Conservation (phyloP, 2,113 vertebrate genomes). For the Tenrec ecaudatus region DNA sequence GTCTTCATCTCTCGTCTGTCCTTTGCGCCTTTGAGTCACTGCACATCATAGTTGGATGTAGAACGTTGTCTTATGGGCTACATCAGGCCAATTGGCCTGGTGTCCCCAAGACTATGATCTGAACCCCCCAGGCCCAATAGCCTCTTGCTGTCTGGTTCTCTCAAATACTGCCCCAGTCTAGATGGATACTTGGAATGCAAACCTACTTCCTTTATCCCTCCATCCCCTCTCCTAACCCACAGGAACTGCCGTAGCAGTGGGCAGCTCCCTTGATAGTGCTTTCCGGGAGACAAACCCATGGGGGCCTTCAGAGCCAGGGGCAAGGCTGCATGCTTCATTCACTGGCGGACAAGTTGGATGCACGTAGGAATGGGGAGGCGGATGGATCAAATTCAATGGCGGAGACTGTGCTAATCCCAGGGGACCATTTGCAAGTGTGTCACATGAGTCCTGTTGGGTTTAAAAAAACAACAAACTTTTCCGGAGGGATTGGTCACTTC, state of each 20-base stretch:
- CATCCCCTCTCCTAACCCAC: background rate
- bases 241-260: background rate
- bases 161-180: background rate
- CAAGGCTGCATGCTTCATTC: conserved; percentile 22
- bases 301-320: background rate
- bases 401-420: conserved; percentile 48
- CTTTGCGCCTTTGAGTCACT: no score
- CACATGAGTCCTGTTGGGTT: conserved; percentile 29
- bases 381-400: conserved; percentile 59
- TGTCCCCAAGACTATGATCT: no score
- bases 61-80: no score
- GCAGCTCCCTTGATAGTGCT: conserved; percentile 45
- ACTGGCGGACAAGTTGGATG: conserved; percentile 34
- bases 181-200: conserved; percentile 70
- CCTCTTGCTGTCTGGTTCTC: conserved; percentile 73
- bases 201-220: conserved; percentile 66
- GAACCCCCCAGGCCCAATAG: conserved; percentile 48
- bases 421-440: conserved; percentile 51
- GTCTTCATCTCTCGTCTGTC: no score
- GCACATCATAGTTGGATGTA: no score
- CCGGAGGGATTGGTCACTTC: conserved; percentile 52
- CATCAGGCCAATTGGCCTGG: no score
- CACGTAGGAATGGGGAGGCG: background rate
- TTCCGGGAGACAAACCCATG: conserved; percentile 64
- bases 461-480: conserved; percentile 5